Evolutionary conservation across 2,113 vertebrate genomes (phyloP).

Genomic region (Mionectes macconnelli): DNA sequence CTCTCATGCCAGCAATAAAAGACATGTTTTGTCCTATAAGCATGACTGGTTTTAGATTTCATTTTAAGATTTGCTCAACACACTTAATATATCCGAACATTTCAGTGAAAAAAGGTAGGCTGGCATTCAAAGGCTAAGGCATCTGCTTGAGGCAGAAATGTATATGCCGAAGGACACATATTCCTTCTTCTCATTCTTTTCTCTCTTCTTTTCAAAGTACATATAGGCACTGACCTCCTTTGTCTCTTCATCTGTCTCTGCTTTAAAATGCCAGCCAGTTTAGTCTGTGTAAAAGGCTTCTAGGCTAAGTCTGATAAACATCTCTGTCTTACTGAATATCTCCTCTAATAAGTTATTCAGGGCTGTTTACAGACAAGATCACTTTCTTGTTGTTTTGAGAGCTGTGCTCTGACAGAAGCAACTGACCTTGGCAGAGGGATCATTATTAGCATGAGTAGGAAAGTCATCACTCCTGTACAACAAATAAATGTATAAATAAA

Average conservation of each 20-base stretch:
- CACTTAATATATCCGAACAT: neutral
- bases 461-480: slow-evolving; percentile 15
- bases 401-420: slow-evolving; percentile 27
- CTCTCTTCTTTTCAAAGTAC: neutral
- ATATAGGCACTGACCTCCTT: neutral
- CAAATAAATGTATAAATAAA: slow-evolving; percentile 49
- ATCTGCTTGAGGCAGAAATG: neutral
- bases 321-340: slow-evolving; percentile 37
- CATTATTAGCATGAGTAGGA: slow-evolving; percentile 3
- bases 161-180: neutral
- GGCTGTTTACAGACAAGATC: slow-evolving; percentile 4
- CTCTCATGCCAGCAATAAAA: neutral
- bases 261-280: neutral
- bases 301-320: slow-evolving; percentile 25
- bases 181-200: neutral
- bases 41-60: slow-evolving; percentile 15
- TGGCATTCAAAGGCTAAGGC: neutral
- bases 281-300: neutral
- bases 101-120: neutral
- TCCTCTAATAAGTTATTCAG: neutral
- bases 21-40: neutral
- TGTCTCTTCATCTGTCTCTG: neutral
- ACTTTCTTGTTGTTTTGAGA: slow-evolving; percentile 33
- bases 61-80: neutral
- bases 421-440: neutral